Base-by-base conservation (phyloP, 2,888 invertebrate species). In the Theristus sp. region DNA sequence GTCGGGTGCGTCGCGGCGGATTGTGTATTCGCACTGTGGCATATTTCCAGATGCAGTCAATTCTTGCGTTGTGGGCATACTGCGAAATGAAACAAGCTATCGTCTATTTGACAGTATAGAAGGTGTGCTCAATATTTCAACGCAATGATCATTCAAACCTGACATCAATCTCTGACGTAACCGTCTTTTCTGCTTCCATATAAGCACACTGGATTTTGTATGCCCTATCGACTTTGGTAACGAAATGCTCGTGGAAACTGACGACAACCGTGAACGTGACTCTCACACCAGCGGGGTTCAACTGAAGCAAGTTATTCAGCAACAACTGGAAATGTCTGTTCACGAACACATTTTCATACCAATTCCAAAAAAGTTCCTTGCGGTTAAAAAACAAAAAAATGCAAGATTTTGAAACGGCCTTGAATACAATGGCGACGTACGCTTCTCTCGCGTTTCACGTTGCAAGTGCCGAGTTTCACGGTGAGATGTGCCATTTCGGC, bases 191-290 rank as follows among this genome's bases (percentile, higher is more conserved):
- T 10, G 66, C 62, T 60, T 71, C 71, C 28, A 67, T 66, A 61
- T 70, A 71, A 1, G 66, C 64, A 58, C 71, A 71, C 56, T 68
- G 66, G 20, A 71, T 67, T 57, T 67, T 67, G 61, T 72, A 71
- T 25, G 71, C 71, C 20, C 67, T 62, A 59, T 72, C 72, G 24
- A 71, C 63, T 62, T 71, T 71, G 24, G 72, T 72, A 56, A 72
- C 67, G 63, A 72, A 72, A 59, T 65, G 66, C 26, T 69, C 63
- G 61, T 72, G 72, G 60, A 72, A 72, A 29, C 69, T 69, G 60
- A 72, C 69, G 24, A 72, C 66, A 1, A 69, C 68, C 22, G 70
- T 69, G 61, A 72, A 68, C 0, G 69, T 68, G 13, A 73, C 64
- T 47, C 67, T 64, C 47, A 71, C 62, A 0, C 70, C 70, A n/a